Percentiles rank a stretch among this genome's conserved stretches.
These are phyloP conservation scores for Xenopus tropicalis DNA, from an alignment of 2,113 vertebrate species.

Conservation along the genomic window UCB_Xtro_10.0 CM004450.2:29782001-29782500, in stretches of 20 bases:
- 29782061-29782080: no score
- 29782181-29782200: no score
- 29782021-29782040: no score
- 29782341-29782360: conserved; percentile 52
- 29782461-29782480: conserved; percentile 53
- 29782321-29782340: conserved; percentile 50
- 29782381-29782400: conserved; percentile 53
- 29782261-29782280: conserved; percentile 39
- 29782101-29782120: no score
- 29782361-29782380: conserved; percentile 45
- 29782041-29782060: no score
- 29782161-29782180: no score
- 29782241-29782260: conserved; percentile 18
- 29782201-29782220: no score
- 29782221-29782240: not conserved
- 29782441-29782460: conserved; percentile 52
- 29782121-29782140: no score
- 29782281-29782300: conserved; percentile 34
- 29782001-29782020: no score
- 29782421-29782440: conserved; percentile 49
- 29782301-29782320: conserved; percentile 37
- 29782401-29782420: conserved; percentile 49
- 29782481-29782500: conserved; percentile 47
- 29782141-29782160: no score
- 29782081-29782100: no score